Base-by-base conservation (phyloP, 2,888 invertebrate genomes). In the Tachystola acroxantha region DNA sequence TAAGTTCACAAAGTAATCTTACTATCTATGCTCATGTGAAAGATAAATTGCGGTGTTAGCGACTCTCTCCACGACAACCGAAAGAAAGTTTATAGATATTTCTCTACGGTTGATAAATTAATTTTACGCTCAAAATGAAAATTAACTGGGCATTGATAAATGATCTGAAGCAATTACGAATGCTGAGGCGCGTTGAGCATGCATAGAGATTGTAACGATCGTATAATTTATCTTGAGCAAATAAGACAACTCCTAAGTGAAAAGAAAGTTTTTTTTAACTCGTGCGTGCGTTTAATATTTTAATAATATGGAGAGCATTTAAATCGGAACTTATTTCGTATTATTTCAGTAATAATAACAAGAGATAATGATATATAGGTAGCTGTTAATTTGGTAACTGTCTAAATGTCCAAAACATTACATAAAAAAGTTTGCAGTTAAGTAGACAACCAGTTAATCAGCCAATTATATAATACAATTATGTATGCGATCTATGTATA, bases 41-140 rank as follows among this genome's bases (percentile, higher is more conserved):
- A n/a, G n/a, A n/a, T n/a, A n/a, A n/a, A 55, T 55, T 49, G 45
- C 40, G 46, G 47, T 50, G 43, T 41, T 52, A 53, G 34, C 45
- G 34, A 43, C 73, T 73, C 70, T 74, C 74, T 62, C 71, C 55
- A 47, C 44, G 36, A 26, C 12, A 32, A 10, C 30, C 48, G 51
- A 74, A 24, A 70, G 73, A 73, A 73, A 73, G 72, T 61, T 53
- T 47, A 45, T 58, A 53, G 50, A 48, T 42, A 45, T 34, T 37
- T 42, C 38, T 46, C 48, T 51, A 42, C 48, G 46, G 40, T 47
- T 60, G 52, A 62, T 62, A 50, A 57, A 64, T 60, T 38, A 50
- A 39, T 40, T 26, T 41, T 12, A 27, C 29, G 37, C 32, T 35
- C 27, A 22, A 13, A n/a, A 39, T 37, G 31, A 36, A 48, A 43